These are phyloP conservation scores for Tringa solitaria DNA, from an alignment of 2,113 vertebrate species.

Conservation along the genomic window DNA sequence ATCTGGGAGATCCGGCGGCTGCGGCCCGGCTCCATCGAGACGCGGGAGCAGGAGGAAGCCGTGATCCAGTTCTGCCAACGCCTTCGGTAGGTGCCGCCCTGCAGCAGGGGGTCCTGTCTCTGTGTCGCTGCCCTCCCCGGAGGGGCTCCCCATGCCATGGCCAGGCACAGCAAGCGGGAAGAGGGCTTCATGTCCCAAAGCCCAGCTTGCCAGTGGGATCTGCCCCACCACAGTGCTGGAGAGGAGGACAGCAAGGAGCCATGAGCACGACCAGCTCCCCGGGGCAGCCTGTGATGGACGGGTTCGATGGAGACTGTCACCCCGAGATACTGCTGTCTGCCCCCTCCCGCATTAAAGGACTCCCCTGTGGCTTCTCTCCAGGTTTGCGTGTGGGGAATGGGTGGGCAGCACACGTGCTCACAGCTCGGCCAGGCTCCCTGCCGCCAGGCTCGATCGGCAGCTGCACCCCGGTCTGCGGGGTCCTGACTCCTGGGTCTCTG, in stretches of 20 bases:
- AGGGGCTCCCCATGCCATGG: accelerated
- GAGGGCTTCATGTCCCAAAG: background rate
- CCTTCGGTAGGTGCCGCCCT: slow-evolving; percentile 2
- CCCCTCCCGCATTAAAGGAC: background rate
- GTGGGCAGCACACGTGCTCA: accelerated
- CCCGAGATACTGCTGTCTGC: accelerated
- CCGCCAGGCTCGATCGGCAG: accelerated
- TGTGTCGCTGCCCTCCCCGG: accelerated
- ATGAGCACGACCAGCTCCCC: accelerated
- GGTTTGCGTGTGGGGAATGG: background rate
- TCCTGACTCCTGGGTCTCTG: background rate
- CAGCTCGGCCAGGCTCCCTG: background rate
- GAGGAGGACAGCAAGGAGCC: background rate
- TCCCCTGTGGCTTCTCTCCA: background rate
- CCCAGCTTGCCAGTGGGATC: accelerated
- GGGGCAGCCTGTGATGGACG: accelerated
- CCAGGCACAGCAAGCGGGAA: accelerated
- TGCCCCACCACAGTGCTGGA: accelerated
- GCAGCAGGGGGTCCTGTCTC: accelerated
- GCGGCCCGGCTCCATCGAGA: slow-evolving; percentile 89
- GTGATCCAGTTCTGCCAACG: slow-evolving; percentile 86
- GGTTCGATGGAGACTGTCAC: accelerated
- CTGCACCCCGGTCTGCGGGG: accelerated
- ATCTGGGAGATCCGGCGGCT: slow-evolving; percentile 85
- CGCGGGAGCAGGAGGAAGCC: slow-evolving; percentile 85